Percentiles rank a stretch among this genome's conserved stretches.
These are phyloP conservation scores for Latrodectus hesperus DNA, from an alignment of 2,888 invertebrate genomes.

Conservation along the genomic window DNA sequence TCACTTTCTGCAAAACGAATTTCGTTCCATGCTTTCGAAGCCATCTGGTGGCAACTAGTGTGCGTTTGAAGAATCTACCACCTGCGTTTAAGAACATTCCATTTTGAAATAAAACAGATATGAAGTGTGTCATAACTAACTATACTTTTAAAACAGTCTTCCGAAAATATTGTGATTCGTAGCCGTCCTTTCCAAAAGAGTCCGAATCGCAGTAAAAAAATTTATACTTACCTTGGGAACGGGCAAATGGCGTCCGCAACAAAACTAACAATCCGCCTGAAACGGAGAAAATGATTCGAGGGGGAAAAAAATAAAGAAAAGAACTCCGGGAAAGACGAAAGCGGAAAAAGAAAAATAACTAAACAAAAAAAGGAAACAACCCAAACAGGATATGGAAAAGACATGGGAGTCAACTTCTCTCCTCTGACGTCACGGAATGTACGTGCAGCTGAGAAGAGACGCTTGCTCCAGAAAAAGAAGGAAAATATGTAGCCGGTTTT, in stretches of 20 bases:
- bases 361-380: slow-evolving; percentile 66
- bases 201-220: not conserved
- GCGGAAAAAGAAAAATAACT: slow-evolving; percentile 62
- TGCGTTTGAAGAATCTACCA: not conserved
- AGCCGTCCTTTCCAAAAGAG: not conserved
- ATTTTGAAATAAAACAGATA: not conserved
- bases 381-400: slow-evolving; percentile 69
- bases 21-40: not conserved
- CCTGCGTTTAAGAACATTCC: not conserved
- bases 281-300: slow-evolving; percentile 39
- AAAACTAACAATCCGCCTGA: slow-evolving; percentile 45
- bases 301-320: slow-evolving; percentile 51
- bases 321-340: slow-evolving; percentile 65
- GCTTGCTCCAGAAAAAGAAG: slow-evolving; percentile 68
- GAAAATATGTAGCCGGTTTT: slow-evolving; percentile 68
- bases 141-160: not conserved
- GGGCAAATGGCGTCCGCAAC: slow-evolving; percentile 24
- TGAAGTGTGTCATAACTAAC: not conserved
- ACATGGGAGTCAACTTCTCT: slow-evolving; percentile 66
- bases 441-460: slow-evolving; percentile 48
- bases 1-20: not conserved
- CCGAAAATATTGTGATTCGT: not conserved
- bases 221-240: slow-evolving; percentile 39
- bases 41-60: slow-evolving; percentile 3
- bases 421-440: slow-evolving; percentile 65